Evolutionary conservation across 2,113 vertebrate species (phyloP).

Genomic region (Ia io): DNA sequence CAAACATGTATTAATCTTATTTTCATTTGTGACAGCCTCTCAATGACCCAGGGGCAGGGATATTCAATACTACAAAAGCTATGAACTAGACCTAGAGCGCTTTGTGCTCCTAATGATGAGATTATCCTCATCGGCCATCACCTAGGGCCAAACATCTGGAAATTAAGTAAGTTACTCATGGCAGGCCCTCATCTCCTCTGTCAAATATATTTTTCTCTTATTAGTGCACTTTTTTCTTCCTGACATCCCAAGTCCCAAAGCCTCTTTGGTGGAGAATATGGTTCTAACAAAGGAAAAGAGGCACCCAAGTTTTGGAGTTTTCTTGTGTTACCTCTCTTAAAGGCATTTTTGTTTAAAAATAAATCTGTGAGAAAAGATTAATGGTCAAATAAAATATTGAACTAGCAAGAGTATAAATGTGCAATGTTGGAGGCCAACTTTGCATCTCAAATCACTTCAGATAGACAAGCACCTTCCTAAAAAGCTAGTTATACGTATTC

Average conservation of each 20-base stretch:
- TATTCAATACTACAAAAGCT: neutral
- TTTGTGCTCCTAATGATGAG: neutral
- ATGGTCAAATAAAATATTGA: neutral
- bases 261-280: neutral
- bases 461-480: neutral
- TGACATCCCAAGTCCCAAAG: neutral
- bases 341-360: constrained; percentile 26
- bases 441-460: neutral
- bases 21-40: neutral
- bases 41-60: neutral
- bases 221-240: neutral
- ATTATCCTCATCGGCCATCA: neutral
- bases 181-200: neutral
- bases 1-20: neutral
- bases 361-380: neutral
- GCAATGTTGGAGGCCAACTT: neutral
- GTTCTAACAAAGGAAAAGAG: neutral
- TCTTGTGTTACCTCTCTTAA: neutral
- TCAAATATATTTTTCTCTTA: neutral
- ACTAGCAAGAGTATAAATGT: neutral
- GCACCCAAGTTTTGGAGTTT: neutral
- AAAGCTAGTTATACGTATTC: neutral
- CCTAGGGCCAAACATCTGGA: neutral
- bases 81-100: neutral
- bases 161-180: neutral